Evolutionary conservation across 2,797 vertebrate genomes (phyloP).

Genomic region (Ctenochaetus hawaiiensis): DNA sequence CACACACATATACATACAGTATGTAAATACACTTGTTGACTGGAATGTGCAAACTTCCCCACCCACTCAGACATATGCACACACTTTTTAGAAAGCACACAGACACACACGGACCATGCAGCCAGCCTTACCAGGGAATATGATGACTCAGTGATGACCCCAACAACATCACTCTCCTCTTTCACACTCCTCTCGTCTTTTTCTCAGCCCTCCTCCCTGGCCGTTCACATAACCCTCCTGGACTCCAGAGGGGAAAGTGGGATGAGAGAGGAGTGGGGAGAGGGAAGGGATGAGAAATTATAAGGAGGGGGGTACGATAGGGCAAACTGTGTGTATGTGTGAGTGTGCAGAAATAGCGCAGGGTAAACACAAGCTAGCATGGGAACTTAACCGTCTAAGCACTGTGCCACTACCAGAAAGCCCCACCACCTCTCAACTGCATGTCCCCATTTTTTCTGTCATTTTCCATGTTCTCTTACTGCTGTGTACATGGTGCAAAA

Average conservation of each 20-base stretch:
- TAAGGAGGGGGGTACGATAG: constrained; percentile 86
- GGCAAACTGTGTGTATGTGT: constrained; percentile 82
- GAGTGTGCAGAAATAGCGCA: constrained; percentile 91
- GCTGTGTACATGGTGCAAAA: neutral
- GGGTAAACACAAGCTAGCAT: constrained; percentile 90
- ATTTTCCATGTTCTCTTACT: constrained; percentile 1
- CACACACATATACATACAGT: constrained; percentile 9
- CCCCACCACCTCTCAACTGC: constrained; percentile 21
- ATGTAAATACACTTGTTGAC: constrained; percentile 53
- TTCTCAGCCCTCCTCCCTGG: constrained; percentile 82
- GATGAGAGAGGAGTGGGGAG: constrained; percentile 81
- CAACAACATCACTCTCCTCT: constrained; percentile 70
- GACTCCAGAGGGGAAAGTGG: constrained; percentile 86
- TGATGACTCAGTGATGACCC: constrained; percentile 81
- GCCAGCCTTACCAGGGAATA: constrained; percentile 90
- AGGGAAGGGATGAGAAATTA: constrained; percentile 84
- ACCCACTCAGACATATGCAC: constrained; percentile 54
- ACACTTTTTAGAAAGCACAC: constrained; percentile 40
- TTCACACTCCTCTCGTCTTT: constrained; percentile 77
- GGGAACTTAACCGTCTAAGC: constrained; percentile 88
- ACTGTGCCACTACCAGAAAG: constrained; percentile 73
- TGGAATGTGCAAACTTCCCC: constrained; percentile 61
- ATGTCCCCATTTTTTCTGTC: neutral
- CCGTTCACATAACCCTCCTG: constrained; percentile 96
- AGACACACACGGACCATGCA: constrained; percentile 17